Base-by-base conservation (phyloP, 2,888 invertebrate species). In the Meghimatium bilineatum region DNA sequence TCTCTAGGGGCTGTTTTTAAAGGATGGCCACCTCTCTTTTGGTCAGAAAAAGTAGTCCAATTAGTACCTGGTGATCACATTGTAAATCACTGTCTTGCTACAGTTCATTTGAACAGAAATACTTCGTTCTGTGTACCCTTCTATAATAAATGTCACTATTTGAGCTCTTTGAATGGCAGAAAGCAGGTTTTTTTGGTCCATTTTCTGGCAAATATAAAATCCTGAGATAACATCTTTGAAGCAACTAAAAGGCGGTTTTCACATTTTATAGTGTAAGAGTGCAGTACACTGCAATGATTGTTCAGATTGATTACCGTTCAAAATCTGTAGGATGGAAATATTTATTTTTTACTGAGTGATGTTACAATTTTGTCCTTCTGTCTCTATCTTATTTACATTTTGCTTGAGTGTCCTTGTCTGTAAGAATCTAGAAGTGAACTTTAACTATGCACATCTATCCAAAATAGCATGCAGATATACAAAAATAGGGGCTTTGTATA, bases 161-260 rank as follows among this genome's bases (percentile, higher is more conserved):
- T 49, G n/a, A 52, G 74, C 74, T 74, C 74, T 74, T 52, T 74
- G 44, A 74, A 74, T 52, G 26, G 29, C 74, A 49, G 74, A 74
- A 74, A 74, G 52, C 49, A 49, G 8, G 14, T 17, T 2, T 49
- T 32, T 52, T 36, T 69, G 34, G 34, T 6, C 69, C 69, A 69
- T 69, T 23, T 69, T 69, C 36, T 69, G 34, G 23, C 17, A 36
- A 69, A 34, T 20, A 69, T 36, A 34, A 69, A 36, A 36, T 69
- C 20, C 36, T 36, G 36, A 36, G 36, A 69, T 36, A 69, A 69
- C 17, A 63, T 29, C 29, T 8, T 63, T 63, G 29, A 63, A 63
- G 14, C 63, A 63, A 69, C 36, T 20, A 36, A 69, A 36, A 12
- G 1, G 23, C 69, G 23, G 34, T 69, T 69, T 36, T 36, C 69